Percentiles rank a stretch among this genome's conserved stretches.
These are phyloP conservation scores for Buphagus erythrorhynchus DNA, from an alignment of 2,797 vertebrate species.

Conservation along the genomic window DNA sequence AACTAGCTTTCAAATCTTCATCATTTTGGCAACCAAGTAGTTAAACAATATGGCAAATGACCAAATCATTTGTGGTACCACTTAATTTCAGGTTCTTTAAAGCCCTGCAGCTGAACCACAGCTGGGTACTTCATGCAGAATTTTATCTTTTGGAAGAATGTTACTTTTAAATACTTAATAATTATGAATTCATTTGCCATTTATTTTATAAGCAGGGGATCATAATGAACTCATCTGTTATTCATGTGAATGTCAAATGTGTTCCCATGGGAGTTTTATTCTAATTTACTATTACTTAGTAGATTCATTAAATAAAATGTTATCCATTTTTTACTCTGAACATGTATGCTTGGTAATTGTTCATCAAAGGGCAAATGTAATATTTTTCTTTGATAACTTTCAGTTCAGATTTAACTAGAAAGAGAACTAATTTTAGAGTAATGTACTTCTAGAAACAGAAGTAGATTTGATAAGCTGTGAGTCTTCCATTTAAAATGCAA, in stretches of 20 bases:
- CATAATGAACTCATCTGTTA: slow-evolving; percentile 74
- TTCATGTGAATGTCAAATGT: slow-evolving; percentile 71
- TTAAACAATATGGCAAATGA: slow-evolving; percentile 18
- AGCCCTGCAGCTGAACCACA: slow-evolving; percentile 56
- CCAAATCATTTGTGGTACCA: not conserved
- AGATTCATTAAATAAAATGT: slow-evolving; percentile 66
- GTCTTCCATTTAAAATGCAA: not conserved
- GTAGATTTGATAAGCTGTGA: not conserved
- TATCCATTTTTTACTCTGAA: slow-evolving; percentile 59
- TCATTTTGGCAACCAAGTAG: not conserved
- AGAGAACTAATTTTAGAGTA: not conserved
- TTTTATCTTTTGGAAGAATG: slow-evolving; percentile 59
- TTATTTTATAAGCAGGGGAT: slow-evolving; percentile 67
- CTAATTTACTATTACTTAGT: slow-evolving; percentile 70
- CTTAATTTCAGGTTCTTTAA: slow-evolving; percentile 51
- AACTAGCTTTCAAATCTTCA: not conserved
- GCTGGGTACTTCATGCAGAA: slow-evolving; percentile 9
- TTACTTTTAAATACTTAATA: slow-evolving; percentile 75
- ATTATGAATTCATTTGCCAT: slow-evolving; percentile 76
- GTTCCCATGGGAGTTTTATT: slow-evolving; percentile 65
- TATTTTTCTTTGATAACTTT: slow-evolving; percentile 34
- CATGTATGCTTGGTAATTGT: slow-evolving; percentile 35
- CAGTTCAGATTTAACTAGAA: slow-evolving; percentile 33
- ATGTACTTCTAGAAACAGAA: not conserved
- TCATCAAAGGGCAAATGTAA: slow-evolving; percentile 46